Evolutionary conservation across 2,888 invertebrate genomes (phyloP), one percentile per base, ranked within the genome.

Genomic region (Orchestes rusci): DNA sequence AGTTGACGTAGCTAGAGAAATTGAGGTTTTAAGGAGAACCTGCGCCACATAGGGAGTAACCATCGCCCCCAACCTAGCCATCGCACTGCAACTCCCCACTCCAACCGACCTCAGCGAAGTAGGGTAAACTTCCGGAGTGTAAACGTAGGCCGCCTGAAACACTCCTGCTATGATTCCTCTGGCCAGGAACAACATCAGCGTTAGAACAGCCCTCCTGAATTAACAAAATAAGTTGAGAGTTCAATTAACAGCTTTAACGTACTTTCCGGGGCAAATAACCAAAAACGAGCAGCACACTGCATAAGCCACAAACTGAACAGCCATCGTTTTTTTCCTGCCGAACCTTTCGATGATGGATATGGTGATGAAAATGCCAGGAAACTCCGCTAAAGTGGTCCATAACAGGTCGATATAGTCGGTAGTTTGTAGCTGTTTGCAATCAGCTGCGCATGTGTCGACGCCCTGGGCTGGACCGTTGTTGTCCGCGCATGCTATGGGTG

Each of bases 41-140:
- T 94, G 93, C 3, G 94, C 93, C 2, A 95, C 82, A 60, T 93
- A 93, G 0, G 94, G 94, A 1, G 94, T 94, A 12, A 89, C 71
- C 86, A 95, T 93, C 16, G 93, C 93, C 7, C 94, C 95, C 7
- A 94, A 74, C 31, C 95, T 71, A 0, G 93, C 93, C 72, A 92
- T 85, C 0, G 88, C 86, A 56, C 91, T 91, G 63, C 92, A 91
- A 0, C 88, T 84, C 4, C 93, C 93, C n/a, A 95, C 85, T 0
- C 94, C 94, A 3, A 92, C 81, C 2, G 93, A 85, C 43, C 93
- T 70, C 35, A 93, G 69, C 15, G 89, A 85, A 1, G 91, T 91
- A 0, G 94, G 93, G 64, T 93, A 94, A 3, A 92, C 88, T 77
- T 94, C 94, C 4, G 94, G 93, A 4, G 94, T 95, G 62, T 95